phyloP scores from a whole-genome alignment of 2,113 vertebrate species.

The Procavia capensis region DNA sequence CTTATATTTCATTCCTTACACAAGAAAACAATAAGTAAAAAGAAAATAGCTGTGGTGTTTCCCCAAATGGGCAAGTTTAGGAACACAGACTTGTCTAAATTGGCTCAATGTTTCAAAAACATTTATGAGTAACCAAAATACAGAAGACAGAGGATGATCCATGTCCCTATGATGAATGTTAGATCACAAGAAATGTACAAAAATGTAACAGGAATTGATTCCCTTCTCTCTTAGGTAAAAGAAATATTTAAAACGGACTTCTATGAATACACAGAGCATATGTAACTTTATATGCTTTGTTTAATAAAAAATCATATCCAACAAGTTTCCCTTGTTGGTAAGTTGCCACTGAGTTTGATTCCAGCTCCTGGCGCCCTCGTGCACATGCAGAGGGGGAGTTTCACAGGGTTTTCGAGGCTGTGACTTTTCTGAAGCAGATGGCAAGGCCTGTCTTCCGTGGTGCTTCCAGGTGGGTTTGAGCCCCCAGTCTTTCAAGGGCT shows the following conservation, averaged over 20 bases:
- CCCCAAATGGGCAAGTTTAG: conserved; percentile 37
- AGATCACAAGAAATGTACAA: not conserved
- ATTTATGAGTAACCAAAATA: conserved; percentile 29
- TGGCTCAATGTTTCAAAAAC: conserved; percentile 47
- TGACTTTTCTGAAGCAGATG: not conserved
- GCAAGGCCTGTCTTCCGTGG: not conserved
- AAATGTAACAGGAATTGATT: conserved; percentile 17
- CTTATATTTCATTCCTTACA: conserved; percentile 74
- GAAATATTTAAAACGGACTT: conserved; percentile 6
- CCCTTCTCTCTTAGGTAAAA: not conserved
- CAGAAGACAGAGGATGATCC: not conserved
- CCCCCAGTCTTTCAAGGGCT: not conserved
- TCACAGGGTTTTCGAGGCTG: not conserved
- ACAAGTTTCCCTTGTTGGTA: not conserved
- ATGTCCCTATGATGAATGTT: not conserved
- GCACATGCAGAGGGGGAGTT: not conserved
- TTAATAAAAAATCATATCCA: not conserved
- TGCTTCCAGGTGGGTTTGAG: not conserved
- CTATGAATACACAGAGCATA: not conserved
- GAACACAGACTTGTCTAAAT: conserved; percentile 50
- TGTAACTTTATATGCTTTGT: conserved; percentile 21
- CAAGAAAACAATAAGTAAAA: conserved; percentile 65
- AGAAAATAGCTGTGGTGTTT: conserved; percentile 5
- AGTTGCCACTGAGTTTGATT: not conserved
- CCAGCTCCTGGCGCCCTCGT: not conserved